A percentile compares a stretch with the other conserved stretches of the same genome.
Evolutionary conservation across 2,888 invertebrate genomes (phyloP).

Genomic region (Nephrocerus scutellatus): DNA sequence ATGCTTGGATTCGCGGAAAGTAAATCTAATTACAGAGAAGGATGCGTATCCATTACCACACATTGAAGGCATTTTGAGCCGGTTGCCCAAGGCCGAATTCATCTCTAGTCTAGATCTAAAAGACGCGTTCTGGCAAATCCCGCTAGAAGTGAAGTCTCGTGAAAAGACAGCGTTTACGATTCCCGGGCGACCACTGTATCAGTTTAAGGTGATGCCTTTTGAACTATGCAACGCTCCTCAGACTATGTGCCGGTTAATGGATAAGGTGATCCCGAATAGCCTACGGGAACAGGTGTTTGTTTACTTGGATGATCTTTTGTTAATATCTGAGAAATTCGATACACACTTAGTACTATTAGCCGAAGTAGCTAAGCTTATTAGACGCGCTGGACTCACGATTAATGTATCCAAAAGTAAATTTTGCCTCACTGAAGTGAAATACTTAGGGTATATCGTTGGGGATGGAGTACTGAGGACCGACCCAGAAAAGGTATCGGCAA

Average conservation of each 20-base stretch:
- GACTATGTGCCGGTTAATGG: conserved; percentile 11
- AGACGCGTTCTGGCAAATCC: conserved; percentile 13
- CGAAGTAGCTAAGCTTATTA: conserved; percentile 1
- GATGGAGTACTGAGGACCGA: conserved; percentile 12
- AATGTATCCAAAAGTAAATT: conserved; percentile 16
- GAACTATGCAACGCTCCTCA: conserved; percentile 8
- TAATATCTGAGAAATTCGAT: conserved; percentile 13
- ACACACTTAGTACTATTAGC: conserved; percentile 1
- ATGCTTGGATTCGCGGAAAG: conserved; percentile 31
- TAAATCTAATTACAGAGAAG: conserved; percentile 28
- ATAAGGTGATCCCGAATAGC: conserved; percentile 3
- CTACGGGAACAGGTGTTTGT: conserved; percentile 7
- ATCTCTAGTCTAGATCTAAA: conserved; percentile 15
- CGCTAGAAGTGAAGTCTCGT: conserved; percentile 9
- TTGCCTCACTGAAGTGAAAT: conserved; percentile 12
- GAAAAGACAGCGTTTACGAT: conserved; percentile 12
- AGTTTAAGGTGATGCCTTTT: conserved; percentile 10
- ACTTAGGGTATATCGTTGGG: conserved; percentile 16
- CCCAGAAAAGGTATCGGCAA: conserved; percentile 14
- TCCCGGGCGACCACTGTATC: conserved; percentile 9
- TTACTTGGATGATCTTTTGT: conserved; percentile 17
- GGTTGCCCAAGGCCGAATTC: conserved; percentile 10
- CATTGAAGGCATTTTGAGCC: conserved; percentile 17
- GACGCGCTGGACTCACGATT: conserved; percentile 5
- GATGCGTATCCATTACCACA: conserved; percentile 21